A percentile compares a stretch with the other conserved stretches of the same genome.
Conservation (phyloP, 2,888 invertebrate species). For the Noctuana brunneofusca region DNA sequence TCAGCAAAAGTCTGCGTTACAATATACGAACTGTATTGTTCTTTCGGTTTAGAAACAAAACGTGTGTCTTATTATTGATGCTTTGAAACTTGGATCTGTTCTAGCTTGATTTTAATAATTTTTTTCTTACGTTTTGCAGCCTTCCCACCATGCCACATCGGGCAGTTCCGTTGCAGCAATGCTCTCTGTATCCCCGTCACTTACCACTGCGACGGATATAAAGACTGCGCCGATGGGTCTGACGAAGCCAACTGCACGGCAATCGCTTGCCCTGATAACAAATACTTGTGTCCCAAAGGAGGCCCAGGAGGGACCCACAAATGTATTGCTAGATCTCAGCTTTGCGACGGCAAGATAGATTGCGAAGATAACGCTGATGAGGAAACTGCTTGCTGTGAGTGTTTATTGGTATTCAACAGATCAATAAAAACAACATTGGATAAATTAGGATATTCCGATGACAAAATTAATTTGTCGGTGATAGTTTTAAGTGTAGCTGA, state of each 20-base stretch:
- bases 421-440: too few relatives aligned
- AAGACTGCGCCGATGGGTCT: conserved; percentile 95
- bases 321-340: conserved; percentile 93
- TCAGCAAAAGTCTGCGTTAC: not conserved
- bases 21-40: too few relatives aligned
- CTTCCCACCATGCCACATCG: conserved; percentile 93
- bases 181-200: conserved; percentile 95
- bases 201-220: conserved; percentile 93
- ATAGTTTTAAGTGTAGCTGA: too few relatives aligned
- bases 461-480: too few relatives aligned
- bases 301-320: conserved; percentile 88
- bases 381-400: conserved; percentile 93
- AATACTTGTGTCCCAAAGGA: conserved; percentile 93
- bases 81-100: too few relatives aligned
- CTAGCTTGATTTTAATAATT: too few relatives aligned
- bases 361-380: conserved; percentile 97
- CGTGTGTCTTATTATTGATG: too few relatives aligned
- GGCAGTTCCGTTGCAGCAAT: conserved; percentile 96
- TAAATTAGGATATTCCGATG: too few relatives aligned
- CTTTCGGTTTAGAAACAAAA: too few relatives aligned
- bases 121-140: conserved; percentile 74
- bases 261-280: conserved; percentile 93
- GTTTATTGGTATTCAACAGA: too few relatives aligned
- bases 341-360: conserved; percentile 95
- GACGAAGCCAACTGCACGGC: conserved; percentile 95